These are phyloP conservation scores for Lates japonicus DNA, from an alignment of 2,797 vertebrate genomes.

Conservation along the genomic window DNA sequence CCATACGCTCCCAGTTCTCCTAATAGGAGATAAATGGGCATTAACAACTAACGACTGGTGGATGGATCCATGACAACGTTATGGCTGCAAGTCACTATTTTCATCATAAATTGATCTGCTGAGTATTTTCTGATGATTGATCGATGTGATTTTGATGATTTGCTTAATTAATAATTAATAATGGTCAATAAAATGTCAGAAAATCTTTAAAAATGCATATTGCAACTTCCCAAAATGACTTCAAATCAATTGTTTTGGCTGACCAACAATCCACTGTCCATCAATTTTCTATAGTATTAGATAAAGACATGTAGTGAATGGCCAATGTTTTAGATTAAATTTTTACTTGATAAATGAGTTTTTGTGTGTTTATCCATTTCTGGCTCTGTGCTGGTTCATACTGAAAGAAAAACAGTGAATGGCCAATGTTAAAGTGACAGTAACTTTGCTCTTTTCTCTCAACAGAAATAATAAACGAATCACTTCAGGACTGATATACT, in stretches of 20 bases:
- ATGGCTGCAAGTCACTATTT: neutral
- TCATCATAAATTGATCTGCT: neutral
- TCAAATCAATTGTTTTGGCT: too few species aligned
- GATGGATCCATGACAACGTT: neutral
- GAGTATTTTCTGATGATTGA: neutral
- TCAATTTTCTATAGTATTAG: too few species aligned
- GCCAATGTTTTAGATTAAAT: neutral
- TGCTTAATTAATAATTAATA: neutral
- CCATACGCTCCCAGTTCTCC: constrained; percentile 4
- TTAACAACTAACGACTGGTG: constrained; percentile 17
- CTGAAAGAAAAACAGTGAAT: too few species aligned
- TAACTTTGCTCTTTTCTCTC: too few species aligned
- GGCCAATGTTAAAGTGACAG: neutral
- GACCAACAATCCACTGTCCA: neutral
- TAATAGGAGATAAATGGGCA: constrained; percentile 41
- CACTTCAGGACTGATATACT: neutral
- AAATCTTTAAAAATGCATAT: neutral
- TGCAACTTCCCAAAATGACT: neutral
- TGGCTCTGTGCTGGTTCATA: too few species aligned
- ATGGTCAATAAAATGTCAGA: neutral
- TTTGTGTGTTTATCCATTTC: too few species aligned
- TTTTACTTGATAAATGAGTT: too few species aligned
- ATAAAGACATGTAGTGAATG: neutral
- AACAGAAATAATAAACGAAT: too few species aligned
- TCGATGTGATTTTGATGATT: neutral